A percentile compares a stretch with the other conserved stretches of the same genome.
phyloP scores from a whole-genome alignment of 2,888 invertebrate species.

The Hydrotaea cyrtoneurina region DNA sequence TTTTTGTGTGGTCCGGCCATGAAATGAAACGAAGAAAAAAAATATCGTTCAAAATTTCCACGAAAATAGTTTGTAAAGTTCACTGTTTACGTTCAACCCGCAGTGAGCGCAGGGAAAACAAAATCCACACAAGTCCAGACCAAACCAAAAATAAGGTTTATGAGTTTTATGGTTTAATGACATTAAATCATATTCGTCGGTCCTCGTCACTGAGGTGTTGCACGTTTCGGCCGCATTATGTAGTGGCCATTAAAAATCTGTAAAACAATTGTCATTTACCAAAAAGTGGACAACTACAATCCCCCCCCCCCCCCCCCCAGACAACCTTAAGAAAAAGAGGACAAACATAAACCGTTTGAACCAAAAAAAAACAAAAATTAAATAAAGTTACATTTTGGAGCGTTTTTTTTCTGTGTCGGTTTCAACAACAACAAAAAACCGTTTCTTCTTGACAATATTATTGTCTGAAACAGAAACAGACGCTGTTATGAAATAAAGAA shows the following conservation, averaged over 20 bases:
- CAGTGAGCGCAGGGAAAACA: not conserved
- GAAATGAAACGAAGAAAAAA: no score
- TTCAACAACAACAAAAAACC: no score
- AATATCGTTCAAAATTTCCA: constrained; percentile 47
- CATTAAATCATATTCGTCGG: constrained; percentile 50
- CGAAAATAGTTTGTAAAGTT: constrained; percentile 63
- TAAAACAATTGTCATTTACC: constrained; percentile 13
- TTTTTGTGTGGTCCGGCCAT: not conserved
- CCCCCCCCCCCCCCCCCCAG: no score
- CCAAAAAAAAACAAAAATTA: not conserved
- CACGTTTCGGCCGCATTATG: constrained; percentile 16
- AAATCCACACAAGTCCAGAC: not conserved
- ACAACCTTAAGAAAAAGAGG: constrained; percentile 35
- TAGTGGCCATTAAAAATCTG: constrained; percentile 25
- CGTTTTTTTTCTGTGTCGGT: no score
- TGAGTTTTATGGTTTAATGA: constrained; percentile 64
- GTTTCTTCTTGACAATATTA: no score
- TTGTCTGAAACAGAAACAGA: not conserved
- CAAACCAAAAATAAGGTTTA: constrained; percentile 62
- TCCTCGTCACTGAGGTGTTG: constrained; percentile 54
- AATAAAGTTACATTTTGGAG: no score
- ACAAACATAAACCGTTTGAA: constrained; percentile 57
- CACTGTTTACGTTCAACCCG: not conserved
- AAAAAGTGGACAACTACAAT: not conserved
- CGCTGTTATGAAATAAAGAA: not conserved